These are phyloP conservation scores for Gortyna flavago DNA, from an alignment of 2,888 invertebrate species.

Conservation along the genomic window DNA sequence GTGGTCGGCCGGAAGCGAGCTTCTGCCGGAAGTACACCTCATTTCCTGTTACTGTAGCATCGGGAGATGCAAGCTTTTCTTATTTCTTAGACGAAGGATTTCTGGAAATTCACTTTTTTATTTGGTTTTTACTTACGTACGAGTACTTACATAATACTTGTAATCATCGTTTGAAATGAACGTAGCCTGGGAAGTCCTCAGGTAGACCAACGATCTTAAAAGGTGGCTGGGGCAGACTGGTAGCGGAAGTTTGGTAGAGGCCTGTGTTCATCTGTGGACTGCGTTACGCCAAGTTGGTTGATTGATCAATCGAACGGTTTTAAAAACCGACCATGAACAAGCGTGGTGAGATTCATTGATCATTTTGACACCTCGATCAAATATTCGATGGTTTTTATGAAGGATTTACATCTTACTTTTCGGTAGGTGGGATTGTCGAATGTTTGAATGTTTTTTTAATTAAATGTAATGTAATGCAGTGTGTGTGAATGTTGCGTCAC, in stretches of 20 bases:
- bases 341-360: background rate
- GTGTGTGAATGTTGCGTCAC: no score
- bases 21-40: slow-evolving; percentile 79
- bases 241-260: no score
- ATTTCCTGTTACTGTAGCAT: slow-evolving; percentile 74
- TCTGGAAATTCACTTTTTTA: background rate
- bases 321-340: background rate
- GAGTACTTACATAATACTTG: background rate
- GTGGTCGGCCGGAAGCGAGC: slow-evolving; percentile 72
- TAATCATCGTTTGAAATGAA: background rate
- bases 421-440: background rate
- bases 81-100: slow-evolving; percentile 37
- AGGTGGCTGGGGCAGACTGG: background rate
- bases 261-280: background rate
- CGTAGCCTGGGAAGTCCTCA: background rate
- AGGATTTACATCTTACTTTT: background rate
- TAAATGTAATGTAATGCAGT: no score
- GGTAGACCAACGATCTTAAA: background rate
- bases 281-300: background rate
- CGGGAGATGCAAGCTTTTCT: slow-evolving; percentile 36
- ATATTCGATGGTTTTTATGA: background rate
- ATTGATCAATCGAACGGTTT: background rate
- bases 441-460: no score
- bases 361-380: background rate
- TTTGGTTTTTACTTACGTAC: background rate